A percentile compares a stretch with the other conserved stretches of the same genome.
phyloP scores from a whole-genome alignment of 1,140 invertebrate species.

The Hyles vespertilio region DNA sequence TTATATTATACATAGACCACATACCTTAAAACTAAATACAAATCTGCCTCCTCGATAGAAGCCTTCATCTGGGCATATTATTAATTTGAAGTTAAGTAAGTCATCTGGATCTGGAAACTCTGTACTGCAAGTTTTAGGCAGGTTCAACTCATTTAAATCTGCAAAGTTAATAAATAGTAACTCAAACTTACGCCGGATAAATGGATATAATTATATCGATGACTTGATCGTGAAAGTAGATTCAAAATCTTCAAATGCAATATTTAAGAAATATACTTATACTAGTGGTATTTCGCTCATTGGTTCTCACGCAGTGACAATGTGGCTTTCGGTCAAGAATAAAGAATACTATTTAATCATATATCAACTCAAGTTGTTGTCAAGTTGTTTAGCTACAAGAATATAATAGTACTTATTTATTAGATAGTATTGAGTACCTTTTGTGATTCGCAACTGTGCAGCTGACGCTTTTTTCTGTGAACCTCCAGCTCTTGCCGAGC shows the following conservation, averaged over 20 bases:
- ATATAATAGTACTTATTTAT: too few relatives aligned
- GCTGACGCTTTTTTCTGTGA: constrained; percentile 95
- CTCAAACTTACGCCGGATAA: too few relatives aligned
- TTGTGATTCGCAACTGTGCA: constrained; percentile 96
- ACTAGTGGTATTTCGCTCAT: too few relatives aligned
- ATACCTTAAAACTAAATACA: constrained; percentile 95
- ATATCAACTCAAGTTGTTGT: constrained; percentile 5
- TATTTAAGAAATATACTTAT: too few relatives aligned
- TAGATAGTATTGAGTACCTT: constrained; percentile 81
- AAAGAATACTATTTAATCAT: too few relatives aligned
- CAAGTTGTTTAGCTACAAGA: too few relatives aligned
- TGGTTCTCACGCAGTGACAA: too few relatives aligned
- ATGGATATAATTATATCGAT: too few relatives aligned
- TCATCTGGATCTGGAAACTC: constrained; percentile 98
- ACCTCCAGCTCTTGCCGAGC: constrained; percentile 83
- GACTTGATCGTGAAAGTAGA: too few relatives aligned
- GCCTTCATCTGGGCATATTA: constrained; percentile 98
- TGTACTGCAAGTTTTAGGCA: constrained; percentile 97
- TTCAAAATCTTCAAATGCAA: too few relatives aligned
- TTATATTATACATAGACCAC: not conserved
- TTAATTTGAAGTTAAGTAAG: constrained; percentile 95
- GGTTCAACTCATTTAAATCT: constrained; percentile 98
- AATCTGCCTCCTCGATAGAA: constrained; percentile 96
- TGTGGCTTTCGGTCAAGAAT: too few relatives aligned
- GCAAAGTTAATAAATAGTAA: constrained; percentile 21